These are phyloP conservation scores for Leiothrix lutea DNA, from an alignment of 2,113 vertebrate species.

Conservation along the genomic window DNA sequence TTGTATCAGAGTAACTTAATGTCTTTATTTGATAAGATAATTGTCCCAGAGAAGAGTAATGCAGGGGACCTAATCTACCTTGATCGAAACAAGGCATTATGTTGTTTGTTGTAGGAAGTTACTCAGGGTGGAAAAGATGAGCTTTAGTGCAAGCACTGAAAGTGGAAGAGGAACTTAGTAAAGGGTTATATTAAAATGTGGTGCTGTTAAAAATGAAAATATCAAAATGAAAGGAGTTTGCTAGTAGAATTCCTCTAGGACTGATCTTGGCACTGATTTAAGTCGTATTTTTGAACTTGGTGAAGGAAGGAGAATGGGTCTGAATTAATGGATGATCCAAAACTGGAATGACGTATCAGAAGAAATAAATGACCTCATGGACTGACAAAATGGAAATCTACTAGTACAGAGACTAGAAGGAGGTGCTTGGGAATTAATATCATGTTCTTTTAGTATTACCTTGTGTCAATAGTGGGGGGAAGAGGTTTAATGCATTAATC, in stretches of 20 bases:
- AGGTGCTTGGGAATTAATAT: neutral
- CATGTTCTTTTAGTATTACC: neutral
- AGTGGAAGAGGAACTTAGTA: neutral
- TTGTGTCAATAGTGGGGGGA: neutral
- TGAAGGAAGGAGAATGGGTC: neutral
- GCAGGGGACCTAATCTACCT: constrained; percentile 27
- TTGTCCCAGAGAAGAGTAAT: constrained; percentile 34
- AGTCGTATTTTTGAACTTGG: neutral
- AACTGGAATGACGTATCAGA: neutral
- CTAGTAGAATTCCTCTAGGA: neutral
- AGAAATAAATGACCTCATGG: neutral
- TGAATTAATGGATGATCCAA: neutral
- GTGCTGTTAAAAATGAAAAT: neutral
- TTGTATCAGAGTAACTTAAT: constrained; percentile 48
- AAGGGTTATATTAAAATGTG: neutral
- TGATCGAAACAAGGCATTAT: neutral
- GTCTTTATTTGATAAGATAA: constrained; percentile 49
- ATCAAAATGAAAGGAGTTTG: neutral
- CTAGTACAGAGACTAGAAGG: neutral
- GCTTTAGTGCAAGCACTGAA: neutral
- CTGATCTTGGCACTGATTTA: neutral
- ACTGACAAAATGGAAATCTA: neutral
- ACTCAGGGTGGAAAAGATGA: neutral
- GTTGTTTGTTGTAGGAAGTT: neutral
- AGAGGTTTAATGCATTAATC: neutral